A percentile compares a stretch with the other conserved stretches of the same genome.
These are phyloP conservation scores for Eremophila alpestris DNA, from an alignment of 2,797 vertebrate species.

Conservation along the genomic window DNA sequence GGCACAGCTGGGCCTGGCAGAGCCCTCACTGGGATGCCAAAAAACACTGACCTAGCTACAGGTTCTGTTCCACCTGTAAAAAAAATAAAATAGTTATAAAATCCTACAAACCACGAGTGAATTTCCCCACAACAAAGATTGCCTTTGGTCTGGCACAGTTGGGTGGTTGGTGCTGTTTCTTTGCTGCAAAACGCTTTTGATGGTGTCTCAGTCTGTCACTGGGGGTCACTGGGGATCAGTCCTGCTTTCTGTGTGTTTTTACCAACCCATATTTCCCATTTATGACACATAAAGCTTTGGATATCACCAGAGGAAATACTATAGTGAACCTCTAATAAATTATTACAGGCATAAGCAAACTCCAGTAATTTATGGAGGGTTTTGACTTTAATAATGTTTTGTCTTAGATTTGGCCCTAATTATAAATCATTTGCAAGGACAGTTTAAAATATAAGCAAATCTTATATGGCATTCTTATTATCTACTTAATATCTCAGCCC, in stretches of 20 bases:
- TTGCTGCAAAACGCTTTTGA: neutral
- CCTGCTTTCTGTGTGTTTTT: neutral
- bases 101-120: neutral
- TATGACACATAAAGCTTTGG: constrained; percentile 51
- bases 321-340: constrained; percentile 70
- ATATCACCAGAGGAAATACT: constrained; percentile 62
- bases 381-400: constrained; percentile 78
- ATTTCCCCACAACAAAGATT: neutral
- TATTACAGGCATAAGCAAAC: constrained; percentile 61
- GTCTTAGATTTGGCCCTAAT: constrained; percentile 76
- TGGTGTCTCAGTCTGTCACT: neutral
- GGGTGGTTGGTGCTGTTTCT: neutral
- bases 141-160: neutral
- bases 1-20: neutral
- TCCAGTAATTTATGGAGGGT: constrained; percentile 61
- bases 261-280: constrained; percentile 48
- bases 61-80: neutral
- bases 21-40: rapidly evolving
- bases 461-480: constrained; percentile 75
- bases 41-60: neutral
- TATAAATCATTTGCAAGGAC: constrained; percentile 76
- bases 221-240: constrained; percentile 3
- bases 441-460: constrained; percentile 79
- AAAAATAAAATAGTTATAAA: neutral
- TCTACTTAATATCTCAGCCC: constrained; percentile 73